Evolutionary conservation across 1,140 invertebrate species (phyloP).

Genomic region (Drosophila azteca): DNA sequence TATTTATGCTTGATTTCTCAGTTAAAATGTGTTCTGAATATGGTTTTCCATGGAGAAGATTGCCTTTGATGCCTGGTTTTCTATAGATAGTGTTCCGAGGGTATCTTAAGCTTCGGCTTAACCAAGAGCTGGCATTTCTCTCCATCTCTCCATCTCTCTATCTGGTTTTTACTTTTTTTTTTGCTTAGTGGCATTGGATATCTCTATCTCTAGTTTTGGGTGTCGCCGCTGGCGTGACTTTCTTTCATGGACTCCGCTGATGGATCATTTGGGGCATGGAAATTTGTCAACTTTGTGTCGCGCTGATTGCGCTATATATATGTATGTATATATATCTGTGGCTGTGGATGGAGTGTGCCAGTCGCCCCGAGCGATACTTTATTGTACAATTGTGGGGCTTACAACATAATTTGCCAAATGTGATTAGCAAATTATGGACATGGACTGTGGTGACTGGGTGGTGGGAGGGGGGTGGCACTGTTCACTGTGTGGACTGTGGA

Average conservation of each 20-base stretch:
- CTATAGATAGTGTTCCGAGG: no score
- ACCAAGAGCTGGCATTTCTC: not conserved
- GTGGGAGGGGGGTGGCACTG: conserved; percentile 6
- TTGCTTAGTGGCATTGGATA: conserved; percentile 5
- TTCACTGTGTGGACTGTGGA: conserved; percentile 28
- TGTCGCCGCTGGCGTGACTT: conserved; percentile 46
- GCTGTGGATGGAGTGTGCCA: no score
- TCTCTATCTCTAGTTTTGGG: not conserved
- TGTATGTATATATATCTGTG: conserved; percentile 6
- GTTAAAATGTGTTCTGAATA: no score
- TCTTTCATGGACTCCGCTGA: conserved; percentile 36
- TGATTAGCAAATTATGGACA: conserved; percentile 79
- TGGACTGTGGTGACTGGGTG: conserved; percentile 29
- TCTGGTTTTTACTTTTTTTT: conserved; percentile 18
- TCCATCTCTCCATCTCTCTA: conserved; percentile 4
- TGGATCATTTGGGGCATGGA: conserved; percentile 53
- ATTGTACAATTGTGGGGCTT: conserved; percentile 75
- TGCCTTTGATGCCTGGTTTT: no score
- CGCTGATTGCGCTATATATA: conserved; percentile 15
- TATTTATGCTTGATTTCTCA: no score
- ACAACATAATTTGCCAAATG: conserved; percentile 81
- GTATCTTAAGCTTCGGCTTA: no score
- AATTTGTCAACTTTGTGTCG: conserved; percentile 66
- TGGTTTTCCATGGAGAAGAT: no score
- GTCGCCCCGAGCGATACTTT: conserved; percentile 45